Evolutionary conservation across 2,797 vertebrate genomes (phyloP).

Genomic region (Alca torda): DNA sequence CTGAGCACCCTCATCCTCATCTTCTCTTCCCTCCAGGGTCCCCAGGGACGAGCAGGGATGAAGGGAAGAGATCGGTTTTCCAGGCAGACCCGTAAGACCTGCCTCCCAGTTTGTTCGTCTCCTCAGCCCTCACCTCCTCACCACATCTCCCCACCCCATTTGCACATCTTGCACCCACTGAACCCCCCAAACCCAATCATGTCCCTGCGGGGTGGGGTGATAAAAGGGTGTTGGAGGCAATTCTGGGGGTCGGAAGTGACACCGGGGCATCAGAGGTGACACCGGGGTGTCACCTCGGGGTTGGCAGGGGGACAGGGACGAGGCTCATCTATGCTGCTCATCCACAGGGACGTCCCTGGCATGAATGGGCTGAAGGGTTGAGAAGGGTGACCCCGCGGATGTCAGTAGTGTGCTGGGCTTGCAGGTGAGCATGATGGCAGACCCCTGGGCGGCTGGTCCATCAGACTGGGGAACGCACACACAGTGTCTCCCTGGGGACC

Average conservation of each 20-base stretch:
- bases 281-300: not conserved
- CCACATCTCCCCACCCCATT: fast-evolving
- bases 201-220: not conserved
- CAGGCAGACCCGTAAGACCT: constrained; percentile 91
- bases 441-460: not conserved
- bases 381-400: constrained; percentile 85
- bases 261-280: not conserved
- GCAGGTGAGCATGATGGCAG: constrained; percentile 76
- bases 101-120: not conserved
- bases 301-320: fast-evolving
- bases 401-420: constrained; percentile 67
- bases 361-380: constrained; percentile 92
- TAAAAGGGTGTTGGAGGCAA: not conserved
- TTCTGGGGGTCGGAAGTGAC: not conserved
- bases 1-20: not conserved
- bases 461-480: not conserved
- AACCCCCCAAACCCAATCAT: not conserved
- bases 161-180: fast-evolving
- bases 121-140: not conserved
- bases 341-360: constrained; percentile 90
- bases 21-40: constrained; percentile 65
- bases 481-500: fast-evolving
- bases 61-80: constrained; percentile 97
- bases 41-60: constrained; percentile 74
- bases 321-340: not conserved